Evolutionary conservation across 2,797 vertebrate species (phyloP), one percentile per base, ranked within the genome.

Genomic region (Myotis myotis): DNA sequence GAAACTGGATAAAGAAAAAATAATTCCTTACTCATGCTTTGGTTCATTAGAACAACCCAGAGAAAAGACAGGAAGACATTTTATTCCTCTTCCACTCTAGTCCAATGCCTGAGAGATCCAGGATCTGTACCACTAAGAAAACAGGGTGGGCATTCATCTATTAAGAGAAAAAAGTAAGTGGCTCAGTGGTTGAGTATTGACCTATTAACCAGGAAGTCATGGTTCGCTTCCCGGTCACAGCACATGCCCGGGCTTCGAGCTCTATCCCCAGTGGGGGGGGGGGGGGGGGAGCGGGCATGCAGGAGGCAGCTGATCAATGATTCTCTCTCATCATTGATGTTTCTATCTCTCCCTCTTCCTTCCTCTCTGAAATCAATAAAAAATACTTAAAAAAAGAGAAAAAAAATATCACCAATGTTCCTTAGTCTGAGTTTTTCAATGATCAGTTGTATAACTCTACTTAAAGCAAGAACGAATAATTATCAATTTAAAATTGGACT

Each of bases 391-490:
- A 64, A 28, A 64, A 33, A 33, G 17, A 55, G 20, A 55, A 85
- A 85, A 30, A 55, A 85, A 76, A 55, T 47, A 78, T 53, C 51
- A 82, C 20, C 87, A 76, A 68, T 38, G 30, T 71, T 87, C 8
- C 53, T 84, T 83, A n/a, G 20, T 75, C 51, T 70, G 41, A 23
- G 19, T 55, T 75, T 84, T 90, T 74, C 41, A 89, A 44, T 68
- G 33, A 89, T 71, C 71, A 9, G 19, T 70, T 87, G 22, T 47
- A 17, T 89, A 86, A 83, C 41, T 89, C 28, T 78, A 60, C 15
- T 66, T 91, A 89, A 92, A 66, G 30, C n/a, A 93, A 71, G 70
- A 97, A 44, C 2, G 19, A 44, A 82, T 76, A 30, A 19, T 79
- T 93, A 76, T 13, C 64, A 57, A 68, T 66, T 78, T 89, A 71